Conservation (phyloP, 2,888 invertebrate genomes). For the Rotaria sp. region DNA sequence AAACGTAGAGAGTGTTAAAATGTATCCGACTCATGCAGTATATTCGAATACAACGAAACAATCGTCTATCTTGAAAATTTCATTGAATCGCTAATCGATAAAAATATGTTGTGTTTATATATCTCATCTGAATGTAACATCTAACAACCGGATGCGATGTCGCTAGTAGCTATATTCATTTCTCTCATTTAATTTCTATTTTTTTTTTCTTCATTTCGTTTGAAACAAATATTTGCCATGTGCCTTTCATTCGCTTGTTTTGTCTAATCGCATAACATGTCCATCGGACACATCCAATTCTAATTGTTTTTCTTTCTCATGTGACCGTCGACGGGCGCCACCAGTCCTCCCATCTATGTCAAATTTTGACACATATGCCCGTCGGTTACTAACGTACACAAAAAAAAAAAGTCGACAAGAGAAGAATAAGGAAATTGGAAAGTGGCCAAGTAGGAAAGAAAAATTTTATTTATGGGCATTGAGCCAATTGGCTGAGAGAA, state of each 20-base stretch:
- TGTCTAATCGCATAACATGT: background rate
- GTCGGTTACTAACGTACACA: background rate
- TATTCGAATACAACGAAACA: no score
- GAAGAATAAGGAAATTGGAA: background rate
- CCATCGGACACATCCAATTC: background rate
- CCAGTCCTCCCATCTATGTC: constrained; percentile 9
- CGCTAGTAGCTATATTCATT: background rate
- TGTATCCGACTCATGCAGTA: no score
- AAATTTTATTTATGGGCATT: background rate
- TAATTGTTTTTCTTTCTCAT: constrained; percentile 19
- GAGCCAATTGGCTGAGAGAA: background rate
- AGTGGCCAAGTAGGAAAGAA: background rate
- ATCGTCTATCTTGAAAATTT: background rate
- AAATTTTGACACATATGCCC: background rate
- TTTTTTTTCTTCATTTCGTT: background rate
- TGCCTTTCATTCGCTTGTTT: background rate
- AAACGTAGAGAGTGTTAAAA: no score
- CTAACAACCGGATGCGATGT: background rate
- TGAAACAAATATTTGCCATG: background rate
- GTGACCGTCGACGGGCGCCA: constrained; percentile 24
- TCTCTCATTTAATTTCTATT: background rate
- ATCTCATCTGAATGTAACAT: background rate
- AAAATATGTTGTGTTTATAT: background rate
- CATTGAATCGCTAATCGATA: background rate
- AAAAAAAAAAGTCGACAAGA: background rate